Evolutionary conservation across 2,888 invertebrate species (phyloP).

Genomic region (Gerris lacustris): DNA sequence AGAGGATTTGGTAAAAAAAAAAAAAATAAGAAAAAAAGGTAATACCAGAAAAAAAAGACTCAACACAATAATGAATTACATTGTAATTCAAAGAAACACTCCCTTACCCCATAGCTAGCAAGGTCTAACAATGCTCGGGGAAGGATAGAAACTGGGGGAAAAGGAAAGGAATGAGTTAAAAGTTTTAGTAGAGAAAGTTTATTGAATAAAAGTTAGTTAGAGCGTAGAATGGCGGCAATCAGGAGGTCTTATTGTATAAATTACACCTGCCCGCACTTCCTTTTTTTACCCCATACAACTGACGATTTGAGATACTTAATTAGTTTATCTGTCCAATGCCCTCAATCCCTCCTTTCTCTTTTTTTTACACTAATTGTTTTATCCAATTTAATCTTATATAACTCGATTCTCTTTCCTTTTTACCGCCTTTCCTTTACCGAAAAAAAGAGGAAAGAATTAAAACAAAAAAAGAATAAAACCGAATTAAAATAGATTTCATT

Average conservation of each 20-base stretch:
- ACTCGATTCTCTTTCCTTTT: neutral
- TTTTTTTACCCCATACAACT: neutral
- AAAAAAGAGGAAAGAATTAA: no score
- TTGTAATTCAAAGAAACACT: no score
- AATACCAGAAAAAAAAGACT: no score
- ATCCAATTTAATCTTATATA: slow-evolving; percentile 5
- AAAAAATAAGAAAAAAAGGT: no score
- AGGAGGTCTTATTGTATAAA: neutral
- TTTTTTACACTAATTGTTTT: neutral
- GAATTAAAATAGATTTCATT: no score
- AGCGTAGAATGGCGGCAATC: neutral
- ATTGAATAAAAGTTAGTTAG: slow-evolving; percentile 5
- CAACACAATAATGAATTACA: no score
- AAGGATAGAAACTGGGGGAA: no score
- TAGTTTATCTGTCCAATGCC: slow-evolving; percentile 1
- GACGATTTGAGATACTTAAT: slow-evolving; percentile 5
- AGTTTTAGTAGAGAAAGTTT: neutral
- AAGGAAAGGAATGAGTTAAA: no score
- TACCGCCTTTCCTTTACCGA: neutral
- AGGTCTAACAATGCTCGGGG: no score
- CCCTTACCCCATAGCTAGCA: no score
- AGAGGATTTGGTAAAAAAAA: no score
- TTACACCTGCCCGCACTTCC: neutral
- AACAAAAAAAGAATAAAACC: no score
- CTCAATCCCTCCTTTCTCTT: neutral